Evolutionary conservation across 2,113 vertebrate genomes (phyloP), one percentile per base, ranked within the genome.

Genomic region (Chauna torquata): DNA sequence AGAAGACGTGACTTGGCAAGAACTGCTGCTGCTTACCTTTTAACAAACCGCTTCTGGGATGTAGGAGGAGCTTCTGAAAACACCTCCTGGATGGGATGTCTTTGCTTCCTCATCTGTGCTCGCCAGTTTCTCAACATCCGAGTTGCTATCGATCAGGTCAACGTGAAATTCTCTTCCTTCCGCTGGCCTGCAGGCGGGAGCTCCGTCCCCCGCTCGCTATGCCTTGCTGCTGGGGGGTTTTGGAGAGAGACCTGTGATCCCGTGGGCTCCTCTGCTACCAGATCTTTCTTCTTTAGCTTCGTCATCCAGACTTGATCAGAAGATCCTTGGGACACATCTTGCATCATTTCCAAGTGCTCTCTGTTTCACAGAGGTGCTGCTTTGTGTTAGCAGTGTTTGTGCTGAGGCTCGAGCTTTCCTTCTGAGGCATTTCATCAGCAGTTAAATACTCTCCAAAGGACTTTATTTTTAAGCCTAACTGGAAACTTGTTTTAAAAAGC

Each of bases 131-230:
- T 2, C 71, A 24, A 24, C 22, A 14, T 10, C 27, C 22, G n/a
- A 88, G 27, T 11, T 84, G 28, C 11, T 36, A 7, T 5, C 19
- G 22, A 0, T 71, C 4, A n/a, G 25, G 1, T 64, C 49, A 8
- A 4, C 16, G 10, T 34, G 55, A 50, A 28, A 65, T 59, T 44
- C 49, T 76, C 38, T 47, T 61, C 61, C 11, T 34, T 45, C 3
- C 0, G 1, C 22, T 42, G 50, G 15, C 14, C 50, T n/a, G 65
- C 14, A 36, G n/a, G 61, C 55, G 55, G 2, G 59, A 44, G 13
- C 70, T 62, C 28, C 76, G 23, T 42, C 54, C 18, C 79, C 19
- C 7, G 1, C 27, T 71, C 0, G 0, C 40, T 50, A 4, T 45
- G 69, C 34, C 18, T 72, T 18, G 19, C 25, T 58, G 34, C 52